These are phyloP conservation scores for Arge pagana DNA, from an alignment of 2,888 invertebrate species.

Conservation along the genomic window DNA sequence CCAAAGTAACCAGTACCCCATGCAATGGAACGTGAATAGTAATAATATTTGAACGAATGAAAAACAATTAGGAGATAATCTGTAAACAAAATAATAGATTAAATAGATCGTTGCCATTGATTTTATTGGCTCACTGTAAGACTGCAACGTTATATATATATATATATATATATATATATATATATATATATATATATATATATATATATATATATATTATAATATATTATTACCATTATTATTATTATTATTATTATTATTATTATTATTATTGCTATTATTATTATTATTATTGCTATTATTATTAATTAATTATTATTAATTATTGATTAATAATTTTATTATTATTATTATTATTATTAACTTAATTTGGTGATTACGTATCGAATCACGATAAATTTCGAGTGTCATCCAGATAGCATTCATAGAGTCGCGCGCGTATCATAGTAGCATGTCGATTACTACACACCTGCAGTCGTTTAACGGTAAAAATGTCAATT, in stretches of 20 bases:
- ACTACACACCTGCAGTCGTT: too few relatives aligned
- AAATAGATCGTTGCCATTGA: constrained; percentile 39
- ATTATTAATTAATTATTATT: constrained; percentile 8
- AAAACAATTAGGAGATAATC: constrained; percentile 9
- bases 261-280: background rate
- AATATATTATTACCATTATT: constrained; percentile 12
- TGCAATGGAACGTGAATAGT: background rate
- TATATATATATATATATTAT: constrained; percentile 19
- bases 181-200: constrained; percentile 6
- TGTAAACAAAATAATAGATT: constrained; percentile 30
- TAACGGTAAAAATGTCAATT: too few relatives aligned
- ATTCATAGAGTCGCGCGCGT: too few relatives aligned
- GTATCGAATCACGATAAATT: too few relatives aligned
- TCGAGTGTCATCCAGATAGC: too few relatives aligned
- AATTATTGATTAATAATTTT: background rate
- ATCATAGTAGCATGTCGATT: too few relatives aligned
- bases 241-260: constrained; percentile 8
- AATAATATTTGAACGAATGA: background rate
- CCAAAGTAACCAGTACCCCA: background rate
- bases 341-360: too few relatives aligned
- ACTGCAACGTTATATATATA: constrained; percentile 40
- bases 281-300: constrained; percentile 21
- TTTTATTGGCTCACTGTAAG: constrained; percentile 41
- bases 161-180: background rate
- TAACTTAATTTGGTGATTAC: too few relatives aligned